Conservation (phyloP, 2,113 vertebrate species). For the Scalopus aquaticus region DNA sequence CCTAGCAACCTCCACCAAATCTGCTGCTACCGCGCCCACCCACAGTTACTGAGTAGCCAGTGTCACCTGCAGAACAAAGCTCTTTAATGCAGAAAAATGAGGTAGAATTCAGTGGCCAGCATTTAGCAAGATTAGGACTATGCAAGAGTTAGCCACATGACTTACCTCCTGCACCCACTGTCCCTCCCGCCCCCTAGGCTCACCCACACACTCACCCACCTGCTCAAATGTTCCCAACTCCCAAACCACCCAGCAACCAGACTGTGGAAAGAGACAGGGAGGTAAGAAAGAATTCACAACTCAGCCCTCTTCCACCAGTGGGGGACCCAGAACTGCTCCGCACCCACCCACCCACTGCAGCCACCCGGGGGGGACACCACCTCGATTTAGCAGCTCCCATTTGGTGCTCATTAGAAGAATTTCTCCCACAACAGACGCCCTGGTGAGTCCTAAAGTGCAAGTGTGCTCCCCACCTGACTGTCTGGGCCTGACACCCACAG, state of each 20-base stretch:
- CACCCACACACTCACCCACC: not conserved
- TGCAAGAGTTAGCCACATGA: not conserved
- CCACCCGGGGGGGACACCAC: not conserved
- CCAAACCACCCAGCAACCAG: not conserved
- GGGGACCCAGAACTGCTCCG: not conserved
- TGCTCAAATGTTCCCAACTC: not conserved
- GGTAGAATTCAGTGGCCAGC: not conserved
- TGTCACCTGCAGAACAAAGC: constrained; percentile 53
- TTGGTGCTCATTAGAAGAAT: not conserved
- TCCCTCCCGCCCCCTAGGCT: not conserved
- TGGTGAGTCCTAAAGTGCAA: not conserved
- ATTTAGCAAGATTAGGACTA: not conserved
- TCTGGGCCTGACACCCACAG: not conserved
- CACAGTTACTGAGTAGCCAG: constrained; percentile 15
- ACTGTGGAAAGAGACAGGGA: not conserved
- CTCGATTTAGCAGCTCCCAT: not conserved
- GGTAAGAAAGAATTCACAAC: not conserved
- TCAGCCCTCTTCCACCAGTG: not conserved
- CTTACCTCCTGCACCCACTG: not conserved
- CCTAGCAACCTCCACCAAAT: constrained; percentile 54
- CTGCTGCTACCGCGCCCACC: constrained; percentile 50
- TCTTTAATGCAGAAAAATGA: constrained; percentile 57
- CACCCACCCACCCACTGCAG: not conserved
- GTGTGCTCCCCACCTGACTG: not conserved
- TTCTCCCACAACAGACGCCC: not conserved